phyloP scores from a whole-genome alignment of 2,888 invertebrate species.

The Harpalus rufipes region DNA sequence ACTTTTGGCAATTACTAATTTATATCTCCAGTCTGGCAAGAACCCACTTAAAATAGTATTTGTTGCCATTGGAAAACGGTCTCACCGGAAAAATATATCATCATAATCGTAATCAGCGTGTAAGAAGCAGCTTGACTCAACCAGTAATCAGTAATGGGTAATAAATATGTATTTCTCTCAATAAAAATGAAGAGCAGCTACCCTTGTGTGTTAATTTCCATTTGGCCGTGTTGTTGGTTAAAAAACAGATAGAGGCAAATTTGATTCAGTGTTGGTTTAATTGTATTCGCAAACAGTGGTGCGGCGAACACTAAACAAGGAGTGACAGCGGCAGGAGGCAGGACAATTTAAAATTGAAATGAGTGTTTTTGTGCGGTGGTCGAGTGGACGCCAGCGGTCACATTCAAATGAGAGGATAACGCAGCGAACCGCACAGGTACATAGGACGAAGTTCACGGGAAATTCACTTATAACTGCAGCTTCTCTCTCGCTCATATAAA shows the following conservation, averaged over 20 bases:
- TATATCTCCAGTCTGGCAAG: no score
- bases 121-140: no score
- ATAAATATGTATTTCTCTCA: neutral
- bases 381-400: neutral
- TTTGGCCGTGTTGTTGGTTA: neutral
- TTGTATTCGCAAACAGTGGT: conserved; percentile 6
- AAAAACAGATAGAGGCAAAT: conserved; percentile 6
- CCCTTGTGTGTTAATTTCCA: neutral
- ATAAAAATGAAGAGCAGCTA: neutral
- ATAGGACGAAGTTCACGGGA: conserved; percentile 6
- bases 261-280: conserved; percentile 25
- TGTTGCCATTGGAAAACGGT: no score
- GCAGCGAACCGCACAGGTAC: neutral
- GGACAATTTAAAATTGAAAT: conserved; percentile 32
- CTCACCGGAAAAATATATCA: no score
- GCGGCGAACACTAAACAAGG: neutral
- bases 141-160: no score
- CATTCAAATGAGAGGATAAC: conserved; percentile 29
- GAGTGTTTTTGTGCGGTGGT: conserved; percentile 3
- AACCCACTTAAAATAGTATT: no score
- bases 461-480: conserved; percentile 9
- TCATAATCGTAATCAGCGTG: no score
- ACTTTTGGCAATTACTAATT: no score
- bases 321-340: conserved; percentile 10
- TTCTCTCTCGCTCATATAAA: conserved; percentile 1